These are phyloP conservation scores for Caenorhabditis remanei DNA, from an alignment of 1,140 invertebrate genomes.

Conservation along the genomic window DNA sequence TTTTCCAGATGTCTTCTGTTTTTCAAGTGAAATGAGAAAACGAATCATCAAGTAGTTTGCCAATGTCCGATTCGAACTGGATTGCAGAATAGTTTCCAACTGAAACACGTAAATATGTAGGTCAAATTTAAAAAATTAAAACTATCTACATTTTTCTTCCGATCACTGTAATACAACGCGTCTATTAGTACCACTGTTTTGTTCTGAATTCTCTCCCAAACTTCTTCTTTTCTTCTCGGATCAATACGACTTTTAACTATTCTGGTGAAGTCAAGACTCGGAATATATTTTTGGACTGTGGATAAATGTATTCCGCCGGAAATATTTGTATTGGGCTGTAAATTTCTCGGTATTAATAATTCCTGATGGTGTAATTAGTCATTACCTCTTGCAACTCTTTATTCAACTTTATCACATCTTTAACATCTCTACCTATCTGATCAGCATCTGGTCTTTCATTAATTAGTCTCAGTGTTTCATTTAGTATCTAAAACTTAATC, in stretches of 20 bases:
- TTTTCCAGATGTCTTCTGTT: background rate
- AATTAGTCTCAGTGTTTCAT: too few relatives aligned
- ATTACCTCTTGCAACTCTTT: too few relatives aligned
- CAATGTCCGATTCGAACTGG: background rate
- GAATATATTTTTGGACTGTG: too few relatives aligned
- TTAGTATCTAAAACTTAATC: too few relatives aligned
- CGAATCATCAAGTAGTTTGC: background rate
- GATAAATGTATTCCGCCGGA: too few relatives aligned
- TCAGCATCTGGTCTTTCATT: too few relatives aligned
- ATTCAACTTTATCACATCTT: too few relatives aligned
- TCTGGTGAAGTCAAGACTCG: background rate
- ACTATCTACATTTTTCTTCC: background rate
- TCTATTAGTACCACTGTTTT: background rate
- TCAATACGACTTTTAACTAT: background rate
- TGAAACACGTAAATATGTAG: background rate
- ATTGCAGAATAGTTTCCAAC: background rate
- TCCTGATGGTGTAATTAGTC: too few relatives aligned
- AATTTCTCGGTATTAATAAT: too few relatives aligned
- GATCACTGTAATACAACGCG: background rate
- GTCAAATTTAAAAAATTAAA: too few relatives aligned
- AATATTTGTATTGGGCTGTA: too few relatives aligned
- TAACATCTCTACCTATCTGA: too few relatives aligned
- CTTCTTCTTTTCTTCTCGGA: background rate
- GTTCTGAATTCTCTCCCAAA: background rate
- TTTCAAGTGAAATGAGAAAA: background rate